phyloP scores from a whole-genome alignment of 2,797 vertebrate genomes.

The Bufotes viridis region DNA sequence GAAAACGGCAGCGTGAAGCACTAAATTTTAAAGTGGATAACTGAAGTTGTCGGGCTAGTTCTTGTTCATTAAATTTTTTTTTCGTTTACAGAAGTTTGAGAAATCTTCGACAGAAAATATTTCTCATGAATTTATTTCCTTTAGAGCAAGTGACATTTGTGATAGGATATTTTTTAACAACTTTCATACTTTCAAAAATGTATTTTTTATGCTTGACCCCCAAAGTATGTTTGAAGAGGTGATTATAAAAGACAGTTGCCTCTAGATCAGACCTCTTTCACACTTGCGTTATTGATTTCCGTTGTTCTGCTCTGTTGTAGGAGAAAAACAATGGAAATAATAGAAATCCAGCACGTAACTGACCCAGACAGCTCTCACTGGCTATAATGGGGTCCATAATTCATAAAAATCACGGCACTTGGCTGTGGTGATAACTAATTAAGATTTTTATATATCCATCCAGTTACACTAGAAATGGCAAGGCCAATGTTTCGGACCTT shows the following conservation, averaged over 20 bases:
- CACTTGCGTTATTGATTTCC: too few relatives aligned
- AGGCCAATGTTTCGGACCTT: too few relatives aligned
- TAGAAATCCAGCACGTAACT: too few relatives aligned
- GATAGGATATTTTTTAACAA: not conserved
- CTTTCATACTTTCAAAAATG: not conserved
- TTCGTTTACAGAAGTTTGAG: not conserved
- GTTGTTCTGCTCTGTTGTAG: too few relatives aligned
- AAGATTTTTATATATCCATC: too few relatives aligned
- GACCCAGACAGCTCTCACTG: too few relatives aligned
- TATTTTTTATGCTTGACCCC: not conserved
- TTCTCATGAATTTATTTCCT: not conserved
- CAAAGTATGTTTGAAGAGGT: not conserved
- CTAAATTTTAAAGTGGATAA: not conserved
- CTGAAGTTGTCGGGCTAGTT: not conserved
- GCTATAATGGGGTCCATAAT: too few relatives aligned
- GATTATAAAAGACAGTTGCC: not conserved
- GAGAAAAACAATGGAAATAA: too few relatives aligned
- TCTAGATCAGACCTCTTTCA: not conserved
- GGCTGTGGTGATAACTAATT: too few relatives aligned
- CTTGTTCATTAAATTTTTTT: not conserved
- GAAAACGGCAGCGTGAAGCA: not conserved
- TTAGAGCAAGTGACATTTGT: not conserved
- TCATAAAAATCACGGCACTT: too few relatives aligned
- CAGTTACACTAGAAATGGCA: too few relatives aligned
- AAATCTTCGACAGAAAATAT: not conserved